These are phyloP conservation scores for Petrolisthes manimaculis DNA, from an alignment of 2,888 invertebrate species.

Conservation along the genomic window DNA sequence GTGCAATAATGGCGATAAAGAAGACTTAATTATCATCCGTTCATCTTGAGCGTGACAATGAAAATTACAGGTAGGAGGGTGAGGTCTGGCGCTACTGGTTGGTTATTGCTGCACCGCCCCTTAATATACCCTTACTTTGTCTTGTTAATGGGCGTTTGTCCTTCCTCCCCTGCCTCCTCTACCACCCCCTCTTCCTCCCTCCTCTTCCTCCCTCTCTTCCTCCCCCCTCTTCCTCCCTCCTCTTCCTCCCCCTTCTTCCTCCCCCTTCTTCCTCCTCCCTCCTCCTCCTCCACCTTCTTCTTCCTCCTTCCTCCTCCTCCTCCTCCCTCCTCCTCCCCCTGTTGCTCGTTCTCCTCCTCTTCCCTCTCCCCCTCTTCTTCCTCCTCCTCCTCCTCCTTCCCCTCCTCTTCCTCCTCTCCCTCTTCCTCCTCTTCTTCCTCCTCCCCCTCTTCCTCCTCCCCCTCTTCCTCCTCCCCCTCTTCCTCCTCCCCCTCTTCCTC, in stretches of 20 bases:
- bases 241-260: not conserved
- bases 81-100: slow-evolving; percentile 43
- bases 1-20: slow-evolving; percentile 60
- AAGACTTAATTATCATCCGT: slow-evolving; percentile 49
- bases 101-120: not conserved
- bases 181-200: too few relatives aligned
- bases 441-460: not conserved
- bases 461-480: not conserved
- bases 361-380: not conserved
- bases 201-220: too few relatives aligned
- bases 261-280: not conserved
- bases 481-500: not conserved
- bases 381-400: not conserved
- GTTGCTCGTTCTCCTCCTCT: not conserved
- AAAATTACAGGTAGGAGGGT: slow-evolving; percentile 35
- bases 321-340: not conserved
- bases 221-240: not conserved
- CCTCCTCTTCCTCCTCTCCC: not conserved
- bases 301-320: not conserved
- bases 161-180: not conserved
- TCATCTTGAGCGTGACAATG: slow-evolving; percentile 44
- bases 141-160: slow-evolving; percentile 30
- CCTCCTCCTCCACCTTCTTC: too few relatives aligned
- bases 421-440: not conserved
- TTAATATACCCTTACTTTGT: slow-evolving; percentile 22